Evolutionary conservation across 2,113 vertebrate species (phyloP).

Genomic region (Sylvilagus bachmani): DNA sequence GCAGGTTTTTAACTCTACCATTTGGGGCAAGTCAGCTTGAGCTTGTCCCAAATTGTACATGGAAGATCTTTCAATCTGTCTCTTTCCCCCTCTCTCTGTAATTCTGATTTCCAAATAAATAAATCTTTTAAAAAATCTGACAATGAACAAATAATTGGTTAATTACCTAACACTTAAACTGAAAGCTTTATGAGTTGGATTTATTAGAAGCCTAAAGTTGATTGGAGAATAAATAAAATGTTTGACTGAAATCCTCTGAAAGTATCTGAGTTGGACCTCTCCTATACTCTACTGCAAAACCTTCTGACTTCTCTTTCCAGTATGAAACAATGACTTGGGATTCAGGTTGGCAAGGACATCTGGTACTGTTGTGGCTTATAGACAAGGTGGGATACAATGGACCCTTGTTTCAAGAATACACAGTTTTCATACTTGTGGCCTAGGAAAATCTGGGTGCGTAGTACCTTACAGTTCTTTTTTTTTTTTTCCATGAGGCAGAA

Average conservation of each 20-base stretch:
- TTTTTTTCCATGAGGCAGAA: background rate
- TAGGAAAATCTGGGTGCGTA: background rate
- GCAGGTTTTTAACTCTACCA: too few species aligned
- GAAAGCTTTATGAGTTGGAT: background rate
- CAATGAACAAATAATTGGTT: background rate
- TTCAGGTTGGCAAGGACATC: background rate
- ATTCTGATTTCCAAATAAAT: too few species aligned
- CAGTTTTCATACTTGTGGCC: background rate
- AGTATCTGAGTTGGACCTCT: background rate
- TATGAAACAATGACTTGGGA: background rate
- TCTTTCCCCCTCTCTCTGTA: too few species aligned
- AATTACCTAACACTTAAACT: background rate
- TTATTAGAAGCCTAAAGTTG: background rate
- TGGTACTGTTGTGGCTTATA: background rate
- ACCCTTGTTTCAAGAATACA: background rate
- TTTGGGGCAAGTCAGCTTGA: too few species aligned
- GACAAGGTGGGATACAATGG: background rate
- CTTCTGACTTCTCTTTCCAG: background rate
- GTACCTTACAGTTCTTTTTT: background rate
- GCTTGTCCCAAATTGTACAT: too few species aligned
- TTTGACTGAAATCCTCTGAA: background rate
- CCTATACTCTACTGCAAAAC: background rate
- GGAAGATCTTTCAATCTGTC: too few species aligned
- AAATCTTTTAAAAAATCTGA: too few species aligned
- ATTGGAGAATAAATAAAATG: slow-evolving; percentile 5